Evolutionary conservation across 92 coral and sea anemone genomes (phyloP).

Genomic region (Umimayanthus chanpuru): DNA sequence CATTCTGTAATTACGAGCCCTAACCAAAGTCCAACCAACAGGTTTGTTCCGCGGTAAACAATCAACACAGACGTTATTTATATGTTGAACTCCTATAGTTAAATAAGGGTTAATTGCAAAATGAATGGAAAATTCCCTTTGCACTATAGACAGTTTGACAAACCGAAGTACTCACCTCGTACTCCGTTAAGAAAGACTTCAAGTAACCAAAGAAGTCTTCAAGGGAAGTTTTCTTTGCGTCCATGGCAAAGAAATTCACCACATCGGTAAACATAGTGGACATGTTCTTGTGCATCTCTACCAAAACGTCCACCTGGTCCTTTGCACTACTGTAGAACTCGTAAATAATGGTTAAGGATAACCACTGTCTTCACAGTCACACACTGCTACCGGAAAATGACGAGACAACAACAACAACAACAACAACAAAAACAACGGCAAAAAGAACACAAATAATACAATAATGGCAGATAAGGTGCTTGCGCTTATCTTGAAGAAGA

Average conservation of each 20-base stretch:
- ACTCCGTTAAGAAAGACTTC: constrained; percentile 79
- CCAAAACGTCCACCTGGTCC: constrained; percentile 92
- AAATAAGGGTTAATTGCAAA: background rate
- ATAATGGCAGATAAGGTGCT: background rate
- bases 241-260: constrained; percentile 89
- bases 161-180: constrained; percentile 54
- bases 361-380: background rate
- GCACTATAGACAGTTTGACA: background rate
- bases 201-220: constrained; percentile 99
- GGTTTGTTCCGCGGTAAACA: too few species aligned
- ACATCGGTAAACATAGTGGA: constrained; percentile 94
- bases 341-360: constrained; percentile 66
- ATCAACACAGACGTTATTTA: too few species aligned
- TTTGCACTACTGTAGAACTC: constrained; percentile 87
- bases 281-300: constrained; percentile 98
- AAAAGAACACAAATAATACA: background rate
- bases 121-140: background rate
- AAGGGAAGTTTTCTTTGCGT: constrained; percentile 85
- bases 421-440: background rate
- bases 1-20: too few species aligned
- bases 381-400: background rate
- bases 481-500: too few species aligned
- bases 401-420: background rate
- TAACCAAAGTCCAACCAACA: too few species aligned
- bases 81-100: too few species aligned